Base-by-base conservation (phyloP, 2,113 vertebrate species). In the Brachirus orientalis region DNA sequence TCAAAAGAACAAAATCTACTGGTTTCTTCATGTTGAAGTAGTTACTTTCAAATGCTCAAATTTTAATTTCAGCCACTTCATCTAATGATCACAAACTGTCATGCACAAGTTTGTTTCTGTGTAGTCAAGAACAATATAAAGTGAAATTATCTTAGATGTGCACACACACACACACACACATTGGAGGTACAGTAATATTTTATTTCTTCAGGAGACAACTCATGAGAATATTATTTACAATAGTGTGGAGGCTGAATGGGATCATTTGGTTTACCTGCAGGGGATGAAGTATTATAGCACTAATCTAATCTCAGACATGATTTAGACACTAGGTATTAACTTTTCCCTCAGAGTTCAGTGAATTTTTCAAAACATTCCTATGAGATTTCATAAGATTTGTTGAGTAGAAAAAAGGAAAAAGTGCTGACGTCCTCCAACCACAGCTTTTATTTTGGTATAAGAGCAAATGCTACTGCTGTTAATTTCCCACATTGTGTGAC, bases 141-240 rank as follows among this genome's bases (percentile, higher is more conserved):
- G 6, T 28, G 3, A 28, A 28, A 1, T 1, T 3, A 28, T 28
- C 28, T 28, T 28, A 28, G n/a, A n/a, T n/a, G n/a, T n/a, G n/a
- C n/a, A n/a, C n/a, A n/a, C n/a, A n/a, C n/a, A n/a, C n/a, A 33
- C 55, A 4, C 65, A 79, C 69, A 36, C 47, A 8, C 43, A 12
- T n/a, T n/a, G 33, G 60, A 71, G 82, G 75, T 74, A 70, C 75
- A 85, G 65, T 66, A n/a, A 72, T 53, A 22, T 69, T 74, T 89
- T 80, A 83, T 82, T 90, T 72, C 16, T 63, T 65, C 14, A 66
- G 64, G 80, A 88, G 84, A 79, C 51, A 79, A 62, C 50, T 84
- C 68, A 76, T 65, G 78, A 82, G 82, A 80, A 72, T 47, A 80
- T 67, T 84, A 89, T 86, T 77, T 86, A 85, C 83, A 88, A 33